Evolutionary conservation across 2,797 vertebrate species (phyloP), one percentile per base, ranked within the genome.

Genomic region (Rhyacichthys aspro): DNA sequence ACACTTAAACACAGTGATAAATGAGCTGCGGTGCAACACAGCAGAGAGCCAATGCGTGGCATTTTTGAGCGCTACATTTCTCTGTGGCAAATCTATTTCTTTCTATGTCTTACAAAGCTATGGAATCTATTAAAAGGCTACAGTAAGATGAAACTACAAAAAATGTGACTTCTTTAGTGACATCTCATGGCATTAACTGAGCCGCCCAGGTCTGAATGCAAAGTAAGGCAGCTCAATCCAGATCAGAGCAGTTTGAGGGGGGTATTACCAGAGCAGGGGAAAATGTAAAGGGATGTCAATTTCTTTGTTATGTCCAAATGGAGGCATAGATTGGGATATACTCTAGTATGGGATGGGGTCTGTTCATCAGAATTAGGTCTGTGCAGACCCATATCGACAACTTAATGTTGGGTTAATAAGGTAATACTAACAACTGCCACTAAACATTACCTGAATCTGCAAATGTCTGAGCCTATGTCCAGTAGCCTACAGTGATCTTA

Each of bases 201-300:
- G 67, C 45, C n/a, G 12, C 72, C 55, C 55, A 50, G 61, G 67
- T 69, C 68, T 81, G 77, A 71, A 81, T 81, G 79, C 70, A 84
- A 81, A 69, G 67, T 42, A 50, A 88, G 76, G 89, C 88, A 88
- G 89, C 68, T 89, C 75, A 79, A 89, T 91, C 89, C 89, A 90
- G 90, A 90, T 90, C 82, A 79, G 78, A 86, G 90, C 87, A 87
- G 89, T 89, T 75, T 84, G 67, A 70, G 72, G 75, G 56, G 63
- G 79, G 75, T 43, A 62, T 64, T 73, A 53, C 48, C 43, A 64
- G 72, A 61, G 54, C 59, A 61, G 54, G 50, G 50, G 38, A 43
- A 60, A 58, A 56, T 55, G 47, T 23, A 38, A 42, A 63, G 23
- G 16, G 65, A 67, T 49, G 59, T 19, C 47, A 56, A 63, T 4